Evolutionary conservation across 2,797 vertebrate species (phyloP).

Genomic region (Poeciliopsis turneri): DNA sequence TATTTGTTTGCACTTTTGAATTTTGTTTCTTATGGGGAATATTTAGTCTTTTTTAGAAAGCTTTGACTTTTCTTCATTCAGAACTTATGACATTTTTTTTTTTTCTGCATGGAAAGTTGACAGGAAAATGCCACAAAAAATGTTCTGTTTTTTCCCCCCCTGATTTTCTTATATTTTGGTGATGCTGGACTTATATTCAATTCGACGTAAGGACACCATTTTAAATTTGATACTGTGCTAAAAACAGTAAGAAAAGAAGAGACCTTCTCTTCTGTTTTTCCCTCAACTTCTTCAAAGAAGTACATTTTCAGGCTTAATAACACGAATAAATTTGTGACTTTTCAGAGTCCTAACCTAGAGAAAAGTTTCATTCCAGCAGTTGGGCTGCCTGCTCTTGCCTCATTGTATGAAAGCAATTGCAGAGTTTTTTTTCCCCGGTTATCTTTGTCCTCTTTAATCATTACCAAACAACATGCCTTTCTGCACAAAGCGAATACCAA

Average conservation of each 20-base stretch:
- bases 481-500: background rate
- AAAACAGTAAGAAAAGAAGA: background rate
- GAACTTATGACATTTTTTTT: background rate
- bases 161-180: background rate
- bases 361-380: background rate
- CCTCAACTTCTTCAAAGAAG: background rate
- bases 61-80: background rate
- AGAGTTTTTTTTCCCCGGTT: background rate
- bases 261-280: background rate
- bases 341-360: background rate
- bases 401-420: slow-evolving; percentile 1
- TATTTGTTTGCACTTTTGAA: background rate
- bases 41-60: background rate
- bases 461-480: background rate
- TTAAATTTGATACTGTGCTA: background rate
- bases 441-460: background rate
- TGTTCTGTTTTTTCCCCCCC: too few relatives aligned
- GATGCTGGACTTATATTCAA: background rate
- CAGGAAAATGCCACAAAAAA: background rate
- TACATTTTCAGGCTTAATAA: background rate
- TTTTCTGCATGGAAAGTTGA: background rate
- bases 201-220: background rate
- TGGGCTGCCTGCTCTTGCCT: background rate
- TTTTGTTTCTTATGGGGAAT: background rate
- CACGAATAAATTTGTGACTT: background rate